Evolutionary conservation across 1,140 invertebrate genomes (phyloP).

Genomic region (Cephus cinctus): DNA sequence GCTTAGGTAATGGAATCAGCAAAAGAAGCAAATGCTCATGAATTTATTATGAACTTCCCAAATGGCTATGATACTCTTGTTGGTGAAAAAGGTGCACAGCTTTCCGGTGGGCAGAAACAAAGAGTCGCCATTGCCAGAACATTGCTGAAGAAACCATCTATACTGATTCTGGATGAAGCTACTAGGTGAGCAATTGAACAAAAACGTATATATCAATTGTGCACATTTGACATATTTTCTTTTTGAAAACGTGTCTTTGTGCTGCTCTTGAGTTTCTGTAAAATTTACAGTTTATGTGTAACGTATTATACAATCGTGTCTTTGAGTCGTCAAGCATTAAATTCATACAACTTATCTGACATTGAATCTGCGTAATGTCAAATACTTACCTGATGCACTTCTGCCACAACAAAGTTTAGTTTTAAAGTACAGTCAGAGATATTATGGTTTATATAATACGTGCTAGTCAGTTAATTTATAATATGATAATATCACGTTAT

Average conservation of each 20-base stretch:
- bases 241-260: background rate
- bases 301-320: too few species aligned
- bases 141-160: constrained; percentile 81
- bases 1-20: constrained; percentile 76
- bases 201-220: background rate
- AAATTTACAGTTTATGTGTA: too few species aligned
- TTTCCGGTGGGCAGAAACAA: constrained; percentile 91
- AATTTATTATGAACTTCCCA: constrained; percentile 85
- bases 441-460: too few species aligned
- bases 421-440: too few species aligned
- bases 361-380: too few species aligned
- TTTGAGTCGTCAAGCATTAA: too few species aligned
- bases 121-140: constrained; percentile 88
- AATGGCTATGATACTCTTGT: constrained; percentile 84
- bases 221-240: background rate
- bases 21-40: constrained; percentile 84
- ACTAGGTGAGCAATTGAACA: constrained; percentile 78
- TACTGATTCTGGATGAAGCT: constrained; percentile 88
- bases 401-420: too few species aligned
- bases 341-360: too few species aligned
- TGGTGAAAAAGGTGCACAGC: constrained; percentile 84
- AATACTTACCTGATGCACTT: too few species aligned
- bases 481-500: too few species aligned
- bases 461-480: too few species aligned
- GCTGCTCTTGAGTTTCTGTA: too few species aligned